Evolutionary conservation across 2,113 vertebrate genomes (phyloP).

Genomic region (Odobenus rosmarus): DNA sequence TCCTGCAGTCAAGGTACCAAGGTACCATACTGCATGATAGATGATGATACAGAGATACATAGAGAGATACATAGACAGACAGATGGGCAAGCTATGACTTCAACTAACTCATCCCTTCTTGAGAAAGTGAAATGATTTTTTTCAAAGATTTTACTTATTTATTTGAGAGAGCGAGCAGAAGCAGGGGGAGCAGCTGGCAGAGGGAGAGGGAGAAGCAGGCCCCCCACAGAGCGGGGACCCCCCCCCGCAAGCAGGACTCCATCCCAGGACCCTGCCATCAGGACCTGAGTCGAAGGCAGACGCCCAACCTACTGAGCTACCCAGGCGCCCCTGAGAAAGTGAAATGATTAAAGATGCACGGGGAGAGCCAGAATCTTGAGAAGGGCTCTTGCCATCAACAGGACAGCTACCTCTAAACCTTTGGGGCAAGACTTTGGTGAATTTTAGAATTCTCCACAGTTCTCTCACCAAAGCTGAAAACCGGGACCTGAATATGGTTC

Average conservation of each 20-base stretch:
- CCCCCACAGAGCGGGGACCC: neutral
- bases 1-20: neutral
- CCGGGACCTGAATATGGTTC: neutral
- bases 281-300: neutral
- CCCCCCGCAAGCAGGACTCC: rapidly evolving
- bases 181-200: neutral
- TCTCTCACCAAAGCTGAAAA: neutral
- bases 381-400: neutral
- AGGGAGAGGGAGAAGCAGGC: neutral
- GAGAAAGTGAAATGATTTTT: neutral
- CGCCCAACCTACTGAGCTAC: neutral
- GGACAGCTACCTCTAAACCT: neutral
- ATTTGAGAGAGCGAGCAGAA: neutral
- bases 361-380: neutral
- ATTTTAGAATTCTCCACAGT: neutral
- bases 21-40: neutral
- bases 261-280: neutral
- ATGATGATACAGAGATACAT: too few relatives aligned
- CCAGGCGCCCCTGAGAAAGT: neutral
- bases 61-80: neutral
- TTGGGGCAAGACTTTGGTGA: neutral
- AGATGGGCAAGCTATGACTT: neutral
- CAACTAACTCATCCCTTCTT: neutral
- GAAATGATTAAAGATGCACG: neutral
- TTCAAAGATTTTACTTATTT: neutral